Evolutionary conservation across 1,140 invertebrate genomes (phyloP), one percentile per base, ranked within the genome.

Genomic region (Cydia fagiglandana): DNA sequence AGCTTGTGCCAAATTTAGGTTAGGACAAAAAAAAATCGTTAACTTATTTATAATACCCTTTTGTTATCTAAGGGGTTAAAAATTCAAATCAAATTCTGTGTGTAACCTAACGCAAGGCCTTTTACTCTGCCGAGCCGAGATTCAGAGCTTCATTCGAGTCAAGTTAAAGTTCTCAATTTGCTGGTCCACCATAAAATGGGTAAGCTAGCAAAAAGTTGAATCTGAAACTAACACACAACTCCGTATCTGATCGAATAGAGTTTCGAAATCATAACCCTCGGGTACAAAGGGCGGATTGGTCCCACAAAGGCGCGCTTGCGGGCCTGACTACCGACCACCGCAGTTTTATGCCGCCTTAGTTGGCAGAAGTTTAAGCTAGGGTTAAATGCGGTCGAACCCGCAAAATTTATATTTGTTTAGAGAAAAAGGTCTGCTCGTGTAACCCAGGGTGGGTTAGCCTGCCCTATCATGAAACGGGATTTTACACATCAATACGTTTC

Each of bases 321-420:
- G 79, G 83, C 79, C 80, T 15, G 45, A 47, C 80, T 74, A 66
- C 80, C 79, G 81, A 86, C 84, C 80, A 77, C 82, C 80, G 73
- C 77, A 76, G 81, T 84, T 89, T 87, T 86, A 66, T 73, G 73
- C 79, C 80, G 79, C 82, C 84, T 41, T 85, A 80, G 83, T 87
- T 84, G 80, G 75, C 76, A 83, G 81, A 83, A 88, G 83, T 85
- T 90, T 86, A 82, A 83, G 81, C 81, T 81, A 86, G 83, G 88
- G 86, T 86, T 88, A 87, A 83, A 84, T 79, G 80, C 79, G 79
- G 34, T 53, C 45, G 56, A 70, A 38, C 78, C 81, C 84, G 80
- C 83, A 78, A 87, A 80, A 82, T 84, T 80, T 74, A 56, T 56
- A 74, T 84, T 85, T 81, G 78, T 83, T 80, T 77, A 79, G 74